Evolutionary conservation across 1,140 invertebrate genomes (phyloP).

Genomic region (Dendroctonus valens): DNA sequence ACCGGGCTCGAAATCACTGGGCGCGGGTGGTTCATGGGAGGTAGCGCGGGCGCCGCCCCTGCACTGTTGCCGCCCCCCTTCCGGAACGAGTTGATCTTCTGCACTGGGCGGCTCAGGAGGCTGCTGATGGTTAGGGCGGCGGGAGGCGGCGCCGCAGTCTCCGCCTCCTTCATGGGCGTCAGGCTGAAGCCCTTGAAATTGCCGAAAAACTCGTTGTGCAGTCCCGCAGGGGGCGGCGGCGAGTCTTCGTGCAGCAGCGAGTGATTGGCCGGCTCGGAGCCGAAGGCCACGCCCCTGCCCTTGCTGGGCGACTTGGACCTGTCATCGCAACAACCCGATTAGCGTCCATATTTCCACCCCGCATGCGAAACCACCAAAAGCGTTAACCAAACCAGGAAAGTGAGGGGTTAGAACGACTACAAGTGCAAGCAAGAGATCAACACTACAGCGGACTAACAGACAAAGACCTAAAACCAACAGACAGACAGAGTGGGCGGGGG

Average conservation of each 20-base stretch:
- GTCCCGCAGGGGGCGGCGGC: slow-evolving; percentile 29
- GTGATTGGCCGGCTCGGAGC: slow-evolving; percentile 56
- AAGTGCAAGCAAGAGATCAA: too few species aligned
- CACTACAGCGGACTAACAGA: too few species aligned
- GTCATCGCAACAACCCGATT: slow-evolving; percentile 13
- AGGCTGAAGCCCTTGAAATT: slow-evolving; percentile 83
- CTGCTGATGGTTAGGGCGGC: slow-evolving; percentile 45
- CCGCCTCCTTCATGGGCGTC: slow-evolving; percentile 60
- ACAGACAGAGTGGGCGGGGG: too few species aligned
- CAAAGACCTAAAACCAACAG: too few species aligned
- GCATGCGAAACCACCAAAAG: too few species aligned
- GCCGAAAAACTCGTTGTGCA: slow-evolving; percentile 70
- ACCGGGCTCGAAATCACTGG: slow-evolving; percentile 78
- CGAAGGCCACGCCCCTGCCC: slow-evolving; percentile 56
- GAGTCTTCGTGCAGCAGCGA: slow-evolving; percentile 49
- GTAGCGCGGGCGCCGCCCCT: slow-evolving; percentile 57
- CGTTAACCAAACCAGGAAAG: too few species aligned
- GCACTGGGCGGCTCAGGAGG: slow-evolving; percentile 41
- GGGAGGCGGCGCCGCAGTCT: slow-evolving; percentile 54
- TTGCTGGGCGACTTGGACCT: slow-evolving; percentile 52
- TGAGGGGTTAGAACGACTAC: too few species aligned
- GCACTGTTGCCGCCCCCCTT: slow-evolving; percentile 50
- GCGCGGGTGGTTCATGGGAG: slow-evolving; percentile 60
- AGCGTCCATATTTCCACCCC: not conserved
- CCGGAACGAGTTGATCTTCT: slow-evolving; percentile 40